Conservation (phyloP, 2,113 vertebrate genomes). For the Vicugna pacos region DNA sequence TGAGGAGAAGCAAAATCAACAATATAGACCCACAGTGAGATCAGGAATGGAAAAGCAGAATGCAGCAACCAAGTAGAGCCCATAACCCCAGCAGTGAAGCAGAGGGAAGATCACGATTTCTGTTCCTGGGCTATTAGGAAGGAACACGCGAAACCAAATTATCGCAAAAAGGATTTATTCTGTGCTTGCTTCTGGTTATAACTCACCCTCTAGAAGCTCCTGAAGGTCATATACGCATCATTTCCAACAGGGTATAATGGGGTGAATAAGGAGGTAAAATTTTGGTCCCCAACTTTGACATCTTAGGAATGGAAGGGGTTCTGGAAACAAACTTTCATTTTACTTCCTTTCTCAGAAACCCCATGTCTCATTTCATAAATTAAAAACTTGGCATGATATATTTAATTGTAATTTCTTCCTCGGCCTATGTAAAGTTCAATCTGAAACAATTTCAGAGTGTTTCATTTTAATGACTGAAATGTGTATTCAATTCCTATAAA, state of each 20-base stretch:
- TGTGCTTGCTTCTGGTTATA: background rate
- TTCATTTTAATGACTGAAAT: slow-evolving; percentile 83
- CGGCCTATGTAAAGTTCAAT: slow-evolving; percentile 72
- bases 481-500: slow-evolving; percentile 79
- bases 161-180: background rate
- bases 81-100: background rate
- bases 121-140: background rate
- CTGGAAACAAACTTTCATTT: slow-evolving; percentile 36
- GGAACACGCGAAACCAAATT: background rate
- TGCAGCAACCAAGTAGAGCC: background rate
- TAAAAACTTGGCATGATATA: slow-evolving; percentile 75
- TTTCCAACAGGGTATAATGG: background rate
- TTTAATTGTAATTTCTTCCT: slow-evolving; percentile 78
- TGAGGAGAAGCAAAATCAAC: background rate
- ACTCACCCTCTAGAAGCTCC: background rate
- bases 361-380: slow-evolving; percentile 67
- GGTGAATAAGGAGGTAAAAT: background rate
- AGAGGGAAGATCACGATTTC: background rate
- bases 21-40: background rate
- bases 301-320: background rate
- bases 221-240: background rate
- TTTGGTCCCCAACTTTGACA: background rate
- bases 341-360: slow-evolving; percentile 36
- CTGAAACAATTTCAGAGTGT: slow-evolving; percentile 78
- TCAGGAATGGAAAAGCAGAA: background rate